A percentile compares a stretch with the other conserved stretches of the same genome.
These are phyloP conservation scores for Microcebus murinus DNA, from an alignment of 2,113 vertebrate genomes.

Conservation along the genomic window DNA sequence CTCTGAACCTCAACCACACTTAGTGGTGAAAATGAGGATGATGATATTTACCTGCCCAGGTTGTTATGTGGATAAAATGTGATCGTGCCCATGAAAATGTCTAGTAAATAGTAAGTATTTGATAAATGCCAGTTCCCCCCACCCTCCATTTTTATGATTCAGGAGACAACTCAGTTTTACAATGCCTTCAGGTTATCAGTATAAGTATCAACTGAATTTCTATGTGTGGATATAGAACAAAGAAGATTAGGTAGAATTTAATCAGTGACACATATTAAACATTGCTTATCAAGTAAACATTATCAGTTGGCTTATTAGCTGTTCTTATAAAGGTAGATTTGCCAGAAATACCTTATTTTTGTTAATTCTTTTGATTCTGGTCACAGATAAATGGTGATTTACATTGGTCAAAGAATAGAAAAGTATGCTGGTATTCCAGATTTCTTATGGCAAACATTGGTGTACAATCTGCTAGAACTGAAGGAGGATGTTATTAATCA, in stretches of 20 bases:
- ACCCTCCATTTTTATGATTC: slow-evolving; percentile 29
- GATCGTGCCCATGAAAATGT: slow-evolving; percentile 8
- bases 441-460: neutral
- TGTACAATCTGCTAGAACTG: slow-evolving; percentile 19
- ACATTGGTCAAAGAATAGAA: neutral
- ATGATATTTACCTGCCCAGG: neutral
- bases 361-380: neutral
- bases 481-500: slow-evolving; percentile 67
- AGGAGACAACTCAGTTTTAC: slow-evolving; percentile 41
- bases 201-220: slow-evolving; percentile 44
- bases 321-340: slow-evolving; percentile 22
- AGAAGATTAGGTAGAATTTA: slow-evolving; percentile 49
- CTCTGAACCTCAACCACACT: neutral
- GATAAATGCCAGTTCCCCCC: neutral
- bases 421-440: neutral
- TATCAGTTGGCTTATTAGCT: neutral
- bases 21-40: neutral
- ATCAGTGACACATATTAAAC: slow-evolving; percentile 36
- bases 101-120: slow-evolving; percentile 12
- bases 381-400: slow-evolving; percentile 30
- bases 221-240: slow-evolving; percentile 1
- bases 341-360: neutral
- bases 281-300: slow-evolving; percentile 45
- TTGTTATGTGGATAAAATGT: neutral
- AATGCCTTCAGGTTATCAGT: neutral